These are phyloP conservation scores for Prenolepis imparis DNA, from an alignment of 2,888 invertebrate genomes.

Conservation along the genomic window DNA sequence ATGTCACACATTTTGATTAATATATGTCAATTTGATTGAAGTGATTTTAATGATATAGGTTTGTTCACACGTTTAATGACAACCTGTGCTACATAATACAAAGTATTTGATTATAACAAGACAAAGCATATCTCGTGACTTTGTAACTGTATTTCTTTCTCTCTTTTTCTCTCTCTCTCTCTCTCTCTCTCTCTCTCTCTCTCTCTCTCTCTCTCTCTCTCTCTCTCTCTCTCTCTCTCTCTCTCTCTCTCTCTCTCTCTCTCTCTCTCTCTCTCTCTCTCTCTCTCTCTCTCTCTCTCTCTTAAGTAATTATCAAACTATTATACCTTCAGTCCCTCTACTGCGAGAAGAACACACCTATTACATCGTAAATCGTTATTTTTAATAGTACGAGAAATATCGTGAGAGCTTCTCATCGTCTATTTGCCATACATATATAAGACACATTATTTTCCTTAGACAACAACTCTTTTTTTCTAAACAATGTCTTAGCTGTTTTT, in stretches of 20 bases:
- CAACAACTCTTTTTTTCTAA: slow-evolving; percentile 65
- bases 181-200: slow-evolving; percentile 6
- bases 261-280: slow-evolving; percentile 47
- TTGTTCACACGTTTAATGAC: slow-evolving; percentile 76
- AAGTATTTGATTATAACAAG: slow-evolving; percentile 78
- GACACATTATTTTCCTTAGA: slow-evolving; percentile 74
- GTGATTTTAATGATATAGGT: slow-evolving; percentile 64
- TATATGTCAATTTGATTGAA: slow-evolving; percentile 53
- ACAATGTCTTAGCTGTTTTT: slow-evolving; percentile 37
- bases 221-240: slow-evolving; percentile 45
- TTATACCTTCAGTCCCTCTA: slow-evolving; percentile 70
- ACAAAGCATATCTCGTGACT: slow-evolving; percentile 73
- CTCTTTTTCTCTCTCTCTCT: slow-evolving; percentile 27
- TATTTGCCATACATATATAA: slow-evolving; percentile 72
- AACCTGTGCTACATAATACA: slow-evolving; percentile 77
- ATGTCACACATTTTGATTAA: slow-evolving; percentile 20
- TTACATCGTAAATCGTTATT: slow-evolving; percentile 69
- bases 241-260: slow-evolving; percentile 42
- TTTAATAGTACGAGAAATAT: slow-evolving; percentile 61
- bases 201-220: slow-evolving; percentile 9
- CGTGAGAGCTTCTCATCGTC: slow-evolving; percentile 58
- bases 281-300: slow-evolving; percentile 46
- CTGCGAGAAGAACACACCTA: slow-evolving; percentile 73
- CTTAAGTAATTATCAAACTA: slow-evolving; percentile 73
- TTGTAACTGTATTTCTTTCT: slow-evolving; percentile 66